Evolutionary conservation across 2,888 invertebrate genomes (phyloP).

Genomic region (Parochlus steinenii): DNA sequence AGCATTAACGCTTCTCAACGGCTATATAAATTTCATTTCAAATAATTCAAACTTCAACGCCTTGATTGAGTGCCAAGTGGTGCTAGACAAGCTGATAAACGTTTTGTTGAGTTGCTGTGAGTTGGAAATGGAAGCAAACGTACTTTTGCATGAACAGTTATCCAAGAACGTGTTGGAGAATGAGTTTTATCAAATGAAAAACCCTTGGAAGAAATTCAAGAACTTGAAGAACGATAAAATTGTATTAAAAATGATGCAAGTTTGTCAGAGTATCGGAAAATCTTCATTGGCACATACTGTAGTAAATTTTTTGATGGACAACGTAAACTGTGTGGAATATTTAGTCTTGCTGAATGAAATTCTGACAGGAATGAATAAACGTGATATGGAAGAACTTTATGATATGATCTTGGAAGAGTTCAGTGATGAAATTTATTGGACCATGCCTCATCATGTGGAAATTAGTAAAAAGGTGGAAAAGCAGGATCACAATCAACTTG

Average conservation of each 20-base stretch:
- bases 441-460: constrained; percentile 22
- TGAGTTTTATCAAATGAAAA: constrained; percentile 19
- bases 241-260: constrained; percentile 33
- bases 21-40: constrained; percentile 44
- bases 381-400: constrained; percentile 17
- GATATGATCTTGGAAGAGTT: constrained; percentile 22
- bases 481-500: not conserved
- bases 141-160: constrained; percentile 35
- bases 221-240: constrained; percentile 36
- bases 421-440: constrained; percentile 24
- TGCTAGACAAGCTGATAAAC: constrained; percentile 38
- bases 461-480: constrained; percentile 16
- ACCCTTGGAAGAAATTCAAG: constrained; percentile 46
- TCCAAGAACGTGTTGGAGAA: not conserved
- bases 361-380: constrained; percentile 15
- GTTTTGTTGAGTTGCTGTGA: constrained; percentile 37
- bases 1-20: constrained; percentile 45
- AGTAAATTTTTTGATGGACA: constrained; percentile 42
- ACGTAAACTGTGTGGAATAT: constrained; percentile 32
- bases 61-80: constrained; percentile 22
- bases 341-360: constrained; percentile 22
- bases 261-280: constrained; percentile 38
- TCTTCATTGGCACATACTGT: constrained; percentile 38
- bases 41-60: constrained; percentile 37
- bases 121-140: constrained; percentile 31